Evolutionary conservation across 2,888 invertebrate species (phyloP), one percentile per base, ranked within the genome.

Genomic region (Andrena praecox): DNA sequence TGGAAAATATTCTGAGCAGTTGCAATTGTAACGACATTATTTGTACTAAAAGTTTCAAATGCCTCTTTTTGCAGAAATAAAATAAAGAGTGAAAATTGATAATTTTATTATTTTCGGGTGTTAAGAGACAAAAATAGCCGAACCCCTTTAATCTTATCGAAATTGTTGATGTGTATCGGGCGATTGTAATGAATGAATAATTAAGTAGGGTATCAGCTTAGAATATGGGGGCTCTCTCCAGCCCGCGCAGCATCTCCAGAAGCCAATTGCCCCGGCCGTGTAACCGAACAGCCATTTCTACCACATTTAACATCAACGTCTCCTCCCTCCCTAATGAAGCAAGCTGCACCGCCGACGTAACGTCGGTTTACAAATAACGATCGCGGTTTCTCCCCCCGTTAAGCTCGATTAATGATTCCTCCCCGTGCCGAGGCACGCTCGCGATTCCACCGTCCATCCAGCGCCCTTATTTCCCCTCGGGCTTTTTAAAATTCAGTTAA

Each of bases 281-380:
- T 20, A 54, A 20, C 54, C 8, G 3, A 54, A 54, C 54, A n/a
- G 20, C 20, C 54, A 20, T 54, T 54, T 54, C 54, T 20, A 54
- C 20, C 20, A 54, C 54, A 54, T 54, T 54, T 54, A 54, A 54
- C 54, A 20, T 54, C 54, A 54, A 54, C 54, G 54, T 54, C 54
- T 54, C 54, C 54, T 54, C 54, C 20, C 8, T 54, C 54, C 54
- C 8, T 54, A 54, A 54, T 54, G 54, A 54, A 54, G 8, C 54
- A 54, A 20, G 54, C 54, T 54, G 54, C 54, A 54, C n/a, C 54
- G 54, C 20, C 54, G 54, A 20, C 54, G 54, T 54, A 54, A 54
- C 54, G 20, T 54, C 54, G 54, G 54, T 54, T 54, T 54, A 54
- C 54, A 54, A 54, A 54, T 54, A 54, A 54, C 54, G 54, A 54